phyloP scores from a whole-genome alignment of 92 coral and sea anemone species.

The Zoanthus sociatus region DNA sequence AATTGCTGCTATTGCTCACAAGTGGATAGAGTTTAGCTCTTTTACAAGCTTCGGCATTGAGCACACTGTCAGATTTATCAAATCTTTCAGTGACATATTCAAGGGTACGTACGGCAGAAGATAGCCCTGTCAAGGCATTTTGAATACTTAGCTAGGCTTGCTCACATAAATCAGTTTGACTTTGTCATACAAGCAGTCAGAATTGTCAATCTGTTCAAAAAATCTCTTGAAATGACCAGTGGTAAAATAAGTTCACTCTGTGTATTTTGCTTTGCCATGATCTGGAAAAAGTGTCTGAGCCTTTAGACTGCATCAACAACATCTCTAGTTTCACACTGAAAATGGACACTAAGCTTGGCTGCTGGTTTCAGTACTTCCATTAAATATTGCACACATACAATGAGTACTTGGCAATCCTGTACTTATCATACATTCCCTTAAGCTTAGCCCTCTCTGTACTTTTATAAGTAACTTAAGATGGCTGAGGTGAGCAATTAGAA shows the following conservation, averaged over 20 bases:
- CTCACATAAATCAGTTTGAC: conserved; percentile 35
- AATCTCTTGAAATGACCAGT: conserved; percentile 55
- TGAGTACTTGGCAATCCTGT: conserved; percentile 68
- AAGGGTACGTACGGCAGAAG: conserved; percentile 22
- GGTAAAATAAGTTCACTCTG: conserved; percentile 29
- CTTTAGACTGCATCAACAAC: conserved; percentile 64
- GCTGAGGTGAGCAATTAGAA: conserved; percentile 58
- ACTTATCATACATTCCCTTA: conserved; percentile 62
- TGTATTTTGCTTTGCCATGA: conserved; percentile 61
- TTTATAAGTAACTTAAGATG: conserved; percentile 38
- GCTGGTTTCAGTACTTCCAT: conserved; percentile 57
- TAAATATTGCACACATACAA: conserved; percentile 61
- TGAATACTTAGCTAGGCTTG: conserved; percentile 40
- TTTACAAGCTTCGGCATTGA: conserved; percentile 48
- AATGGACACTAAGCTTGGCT: conserved; percentile 66
- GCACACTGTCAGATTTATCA: conserved; percentile 62
- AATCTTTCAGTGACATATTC: conserved; percentile 56
- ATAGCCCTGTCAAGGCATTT: conserved; percentile 8
- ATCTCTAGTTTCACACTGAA: conserved; percentile 69
- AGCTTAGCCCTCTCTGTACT: conserved; percentile 52
- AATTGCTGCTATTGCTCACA: background rate
- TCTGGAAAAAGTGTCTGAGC: conserved; percentile 56
- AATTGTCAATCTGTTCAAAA: conserved; percentile 27
- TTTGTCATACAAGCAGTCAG: background rate
- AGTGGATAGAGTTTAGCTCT: conserved; percentile 30